Base-by-base conservation (phyloP, 2,797 vertebrate genomes). In the Atherinosoma microstoma region DNA sequence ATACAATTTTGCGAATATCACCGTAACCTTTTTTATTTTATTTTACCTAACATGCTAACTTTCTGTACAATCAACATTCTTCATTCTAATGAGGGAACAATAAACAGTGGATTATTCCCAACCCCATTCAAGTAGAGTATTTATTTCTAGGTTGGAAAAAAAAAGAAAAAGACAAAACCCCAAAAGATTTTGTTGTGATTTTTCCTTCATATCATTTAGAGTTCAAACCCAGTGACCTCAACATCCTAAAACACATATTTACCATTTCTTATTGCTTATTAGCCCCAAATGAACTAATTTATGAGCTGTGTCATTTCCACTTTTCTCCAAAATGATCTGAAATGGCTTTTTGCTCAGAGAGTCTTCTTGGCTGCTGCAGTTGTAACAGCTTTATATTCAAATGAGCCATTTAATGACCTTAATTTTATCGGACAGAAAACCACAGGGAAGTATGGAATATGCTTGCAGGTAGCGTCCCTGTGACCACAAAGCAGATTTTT, bases 401-500 rank as follows among this genome's bases (percentile, higher is more conserved):
- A 89, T 83, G 67, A 80, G 74, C 66, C 70, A 53, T 73, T 86
- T 79, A 86, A 85, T 75, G 51, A 80, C 62, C 72, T 80, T 83
- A 82, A 80, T 85, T 75, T 75, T 63, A 77, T 68, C 84, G 57
- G 64, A 18, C 57, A 38, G 69, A 30, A 58, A 89, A 78, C 78
- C 78, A 70, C 24, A 73, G 77, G 58, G 61, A 82, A 77, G 62
- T 57, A 49, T 24, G 69, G 22, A 65, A 82, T 75, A 72, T 62
- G 80, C 80, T 75, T 9, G 6, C 58, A 78, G 78, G 65, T 84
- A 64, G 58, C 67, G 73, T 85, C 69, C 67, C 49, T 80, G 73
- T 85, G 83, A 82, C 80, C 70, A 60, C 76, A 84, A 79, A 86
- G 67, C 80, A 75, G 62, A 84, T n/a, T 88, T 82, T 83, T 69